These are phyloP conservation scores for Ptychoptera contaminata DNA, from an alignment of 2,888 invertebrate species.

Conservation along the genomic window DNA sequence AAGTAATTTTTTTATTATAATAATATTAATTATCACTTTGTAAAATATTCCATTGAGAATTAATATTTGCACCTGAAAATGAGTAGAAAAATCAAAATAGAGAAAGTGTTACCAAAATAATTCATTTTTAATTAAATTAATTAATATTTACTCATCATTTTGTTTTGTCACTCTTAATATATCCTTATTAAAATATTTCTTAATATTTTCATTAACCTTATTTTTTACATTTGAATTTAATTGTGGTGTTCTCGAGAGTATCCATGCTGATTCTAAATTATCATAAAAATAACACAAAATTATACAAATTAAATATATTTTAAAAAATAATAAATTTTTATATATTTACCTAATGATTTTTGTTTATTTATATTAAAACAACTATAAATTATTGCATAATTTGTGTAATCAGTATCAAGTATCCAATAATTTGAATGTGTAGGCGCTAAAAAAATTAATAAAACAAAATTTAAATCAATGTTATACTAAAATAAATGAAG, in stretches of 20 bases:
- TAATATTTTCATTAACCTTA: background rate
- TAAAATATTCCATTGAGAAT: too few relatives aligned
- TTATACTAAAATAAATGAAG: too few relatives aligned
- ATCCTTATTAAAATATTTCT: background rate
- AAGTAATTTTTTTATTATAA: too few relatives aligned
- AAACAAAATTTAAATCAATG: background rate
- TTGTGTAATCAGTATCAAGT: background rate
- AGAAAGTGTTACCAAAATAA: too few relatives aligned
- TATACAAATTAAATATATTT: background rate
- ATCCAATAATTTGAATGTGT: slow-evolving; percentile 2
- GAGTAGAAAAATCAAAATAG: too few relatives aligned
- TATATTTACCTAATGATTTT: background rate
- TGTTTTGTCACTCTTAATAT: background rate
- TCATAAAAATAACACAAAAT: too few relatives aligned
- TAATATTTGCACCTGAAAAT: too few relatives aligned
- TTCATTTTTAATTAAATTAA: too few relatives aligned
- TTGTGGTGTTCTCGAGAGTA: background rate
- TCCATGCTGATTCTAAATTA: slow-evolving; percentile 4
- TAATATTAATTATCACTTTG: too few relatives aligned
- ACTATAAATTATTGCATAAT: slow-evolving; percentile 1
- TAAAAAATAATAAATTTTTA: background rate
- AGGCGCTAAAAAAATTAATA: background rate
- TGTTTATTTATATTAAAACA: background rate
- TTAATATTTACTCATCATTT: background rate
- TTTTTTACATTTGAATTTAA: background rate